A percentile compares a stretch with the other conserved stretches of the same genome.
Evolutionary conservation across 2,797 vertebrate species (phyloP).

Genomic region (Oryzias dopingdopingensis): DNA sequence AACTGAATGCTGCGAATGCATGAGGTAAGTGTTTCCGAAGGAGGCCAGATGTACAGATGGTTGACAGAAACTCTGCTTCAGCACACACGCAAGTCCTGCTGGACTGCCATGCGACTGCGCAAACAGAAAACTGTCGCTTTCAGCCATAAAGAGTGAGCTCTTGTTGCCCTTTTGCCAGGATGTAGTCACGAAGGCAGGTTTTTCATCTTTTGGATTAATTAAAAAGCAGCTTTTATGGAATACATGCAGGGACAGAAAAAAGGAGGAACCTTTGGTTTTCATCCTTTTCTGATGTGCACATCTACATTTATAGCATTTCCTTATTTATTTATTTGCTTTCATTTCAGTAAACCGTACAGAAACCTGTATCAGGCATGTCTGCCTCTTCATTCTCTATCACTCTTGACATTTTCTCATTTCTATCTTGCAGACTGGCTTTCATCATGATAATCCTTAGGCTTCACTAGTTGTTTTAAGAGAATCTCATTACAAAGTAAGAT

Average conservation of each 20-base stretch:
- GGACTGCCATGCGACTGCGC: constrained; percentile 29
- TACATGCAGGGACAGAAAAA: neutral
- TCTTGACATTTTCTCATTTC: too few species aligned
- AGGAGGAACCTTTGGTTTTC: too few species aligned
- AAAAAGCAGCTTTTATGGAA: neutral
- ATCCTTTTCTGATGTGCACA: too few species aligned
- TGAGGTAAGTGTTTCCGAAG: constrained; percentile 19
- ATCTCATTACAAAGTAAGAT: too few species aligned
- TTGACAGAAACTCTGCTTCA: constrained; percentile 29
- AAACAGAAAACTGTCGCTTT: constrained; percentile 1
- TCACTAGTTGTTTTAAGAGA: too few species aligned
- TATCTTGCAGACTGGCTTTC: too few species aligned
- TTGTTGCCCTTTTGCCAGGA: neutral
- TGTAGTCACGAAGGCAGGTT: neutral
- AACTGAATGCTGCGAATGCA: constrained; percentile 6
- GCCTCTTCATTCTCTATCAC: too few species aligned
- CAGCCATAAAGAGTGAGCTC: constrained; percentile 3
- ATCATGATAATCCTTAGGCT: too few species aligned
- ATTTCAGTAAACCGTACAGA: too few species aligned
- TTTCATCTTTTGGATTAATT: neutral
- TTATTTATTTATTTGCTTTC: too few species aligned
- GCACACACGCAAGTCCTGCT: constrained; percentile 23
- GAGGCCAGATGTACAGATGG: constrained; percentile 30
- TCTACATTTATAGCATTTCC: too few species aligned
- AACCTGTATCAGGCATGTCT: too few species aligned